Evolutionary conservation across 2,113 vertebrate genomes (phyloP), one percentile per base, ranked within the genome.

Genomic region (Anguilla japonica): DNA sequence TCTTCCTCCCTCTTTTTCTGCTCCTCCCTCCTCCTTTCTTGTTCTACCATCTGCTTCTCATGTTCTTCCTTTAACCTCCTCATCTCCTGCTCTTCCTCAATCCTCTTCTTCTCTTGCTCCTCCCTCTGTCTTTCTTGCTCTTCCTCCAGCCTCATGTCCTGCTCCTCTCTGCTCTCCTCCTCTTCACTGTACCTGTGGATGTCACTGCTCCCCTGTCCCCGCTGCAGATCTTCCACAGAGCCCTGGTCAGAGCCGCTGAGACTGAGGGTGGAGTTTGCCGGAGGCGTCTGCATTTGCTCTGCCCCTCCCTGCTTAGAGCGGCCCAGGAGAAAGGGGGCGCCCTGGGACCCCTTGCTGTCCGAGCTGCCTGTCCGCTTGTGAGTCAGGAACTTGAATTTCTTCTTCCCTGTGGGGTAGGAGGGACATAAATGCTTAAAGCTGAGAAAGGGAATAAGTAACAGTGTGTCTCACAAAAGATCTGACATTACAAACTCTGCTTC

Each of bases 281-380:
- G 95, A 0, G 92, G 89, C 83, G 97, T 95, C 56, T 99, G 97
- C 15, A 94, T 97, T 85, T 95, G 97, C 56, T 97, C 96, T 0
- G 91, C 63, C 0, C 89, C 86, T 34, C 93, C 93, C 0, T 6
- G 95, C 90, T 97, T 98, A 56, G 97, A 94, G 81, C 89, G 95
- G 0, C 93, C 93, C 20, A 96, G 94, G 20, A 96, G 86, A 2
- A 94, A 94, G 40, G 94, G 90, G 15, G 94, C 90, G 29, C 96
- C 96, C 57, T 93, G 87, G 4, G 92, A 93, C 0, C 95, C 94
- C 90, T 96, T 97, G 81, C 87, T 93, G 85, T 98, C 97, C 0
- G 95, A 91, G 92, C 96, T 96, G 3, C 91, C 94, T 0, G 95
- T 94, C 90, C 96, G 95, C 92, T 97, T 99, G 84, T 96, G 97